Conservation (phyloP, 2,888 invertebrate species). For the Exocentrus adspersus region DNA sequence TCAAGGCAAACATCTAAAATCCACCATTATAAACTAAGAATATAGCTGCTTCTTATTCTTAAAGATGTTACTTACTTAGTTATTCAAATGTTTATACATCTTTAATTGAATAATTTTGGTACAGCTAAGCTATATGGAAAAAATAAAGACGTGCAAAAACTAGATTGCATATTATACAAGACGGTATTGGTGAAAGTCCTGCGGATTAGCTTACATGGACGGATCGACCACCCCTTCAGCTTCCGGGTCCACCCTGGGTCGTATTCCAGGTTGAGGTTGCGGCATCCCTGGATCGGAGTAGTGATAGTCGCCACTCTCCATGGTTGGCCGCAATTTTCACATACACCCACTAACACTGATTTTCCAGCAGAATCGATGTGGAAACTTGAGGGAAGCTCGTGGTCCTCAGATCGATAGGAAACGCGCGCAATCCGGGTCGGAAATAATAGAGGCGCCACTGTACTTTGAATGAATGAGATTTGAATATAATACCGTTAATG, state of each 20-base stretch:
- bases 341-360: constrained; percentile 18
- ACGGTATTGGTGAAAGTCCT: not conserved
- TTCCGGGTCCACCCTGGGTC: constrained; percentile 85
- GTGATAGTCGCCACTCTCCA: constrained; percentile 20
- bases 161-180: not conserved
- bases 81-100: too few relatives aligned
- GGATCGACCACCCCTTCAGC: constrained; percentile 89
- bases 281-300: constrained; percentile 28
- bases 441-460: constrained; percentile 14
- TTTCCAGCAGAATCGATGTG: constrained; percentile 22
- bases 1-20: too few relatives aligned
- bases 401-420: constrained; percentile 15
- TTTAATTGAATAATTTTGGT: not conserved
- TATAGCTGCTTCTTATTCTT: too few relatives aligned
- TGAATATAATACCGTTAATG: constrained; percentile 3
- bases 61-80: too few relatives aligned
- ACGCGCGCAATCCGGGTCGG: constrained; percentile 11
- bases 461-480: constrained; percentile 12
- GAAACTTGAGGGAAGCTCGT: constrained; percentile 13
- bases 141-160: too few relatives aligned
- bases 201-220: constrained; percentile 67
- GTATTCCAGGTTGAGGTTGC: constrained; percentile 56
- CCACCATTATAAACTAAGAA: too few relatives aligned
- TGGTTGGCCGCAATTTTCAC: constrained; percentile 20
- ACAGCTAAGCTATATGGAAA: too few relatives aligned